phyloP scores from a whole-genome alignment of 2,113 vertebrate species.

The Rhineura floridana region DNA sequence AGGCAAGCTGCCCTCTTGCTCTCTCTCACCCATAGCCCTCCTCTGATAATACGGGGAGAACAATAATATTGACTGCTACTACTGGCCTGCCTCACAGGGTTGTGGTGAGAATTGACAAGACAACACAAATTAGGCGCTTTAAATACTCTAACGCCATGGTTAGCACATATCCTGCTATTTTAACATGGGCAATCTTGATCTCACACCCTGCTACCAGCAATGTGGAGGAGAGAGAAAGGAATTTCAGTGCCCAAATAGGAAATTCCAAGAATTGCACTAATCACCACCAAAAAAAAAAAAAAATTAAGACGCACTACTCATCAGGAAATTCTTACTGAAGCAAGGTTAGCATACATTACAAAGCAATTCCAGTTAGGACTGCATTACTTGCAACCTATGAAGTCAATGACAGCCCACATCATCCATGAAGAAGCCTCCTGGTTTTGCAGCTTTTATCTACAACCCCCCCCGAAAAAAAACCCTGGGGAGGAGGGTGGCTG shows the following conservation, averaged over 20 bases:
- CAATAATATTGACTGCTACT: background rate
- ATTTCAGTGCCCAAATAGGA: background rate
- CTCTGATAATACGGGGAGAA: too few species aligned
- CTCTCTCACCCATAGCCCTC: too few species aligned
- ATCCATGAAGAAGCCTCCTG: background rate
- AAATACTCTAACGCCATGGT: background rate
- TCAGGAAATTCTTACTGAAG: background rate
- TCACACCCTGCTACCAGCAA: background rate
- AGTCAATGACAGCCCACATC: too few species aligned
- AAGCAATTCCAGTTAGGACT: background rate
- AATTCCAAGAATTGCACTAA: accelerated
- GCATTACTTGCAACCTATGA: background rate
- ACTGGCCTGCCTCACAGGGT: background rate
- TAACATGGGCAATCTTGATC: background rate
- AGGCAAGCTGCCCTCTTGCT: too few species aligned
- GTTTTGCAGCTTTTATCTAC: too few species aligned
- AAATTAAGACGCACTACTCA: too few species aligned
- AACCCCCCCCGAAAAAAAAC: too few species aligned
- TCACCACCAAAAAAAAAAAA: too few species aligned
- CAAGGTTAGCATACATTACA: background rate
- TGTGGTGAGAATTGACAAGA: background rate
- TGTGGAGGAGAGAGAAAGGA: too few species aligned
- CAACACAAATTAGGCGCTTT: background rate
- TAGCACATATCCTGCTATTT: background rate
- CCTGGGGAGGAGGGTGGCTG: too few species aligned